Percentiles rank a stretch among this genome's conserved stretches.
phyloP scores from a whole-genome alignment of 1,140 invertebrate species.

The Hylyphantes graminicola region DNA sequence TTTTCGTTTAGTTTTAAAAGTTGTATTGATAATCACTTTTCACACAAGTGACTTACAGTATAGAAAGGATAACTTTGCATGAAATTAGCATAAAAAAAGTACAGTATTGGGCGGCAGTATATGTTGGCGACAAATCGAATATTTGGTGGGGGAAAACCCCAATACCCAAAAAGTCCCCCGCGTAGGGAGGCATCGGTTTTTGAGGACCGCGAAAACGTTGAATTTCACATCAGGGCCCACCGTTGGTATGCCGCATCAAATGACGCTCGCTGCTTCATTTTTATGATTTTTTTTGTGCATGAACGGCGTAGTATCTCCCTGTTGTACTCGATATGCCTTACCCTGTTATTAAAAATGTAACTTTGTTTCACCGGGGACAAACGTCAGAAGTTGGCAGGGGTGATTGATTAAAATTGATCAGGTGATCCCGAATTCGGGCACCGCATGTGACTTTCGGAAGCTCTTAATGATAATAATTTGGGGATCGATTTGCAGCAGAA shows the following conservation, averaged over 20 bases:
- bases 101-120: too few species aligned
- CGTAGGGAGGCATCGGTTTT: too few species aligned
- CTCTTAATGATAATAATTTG: conserved; percentile 58
- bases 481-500: conserved; percentile 48
- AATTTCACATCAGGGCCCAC: conserved; percentile 51
- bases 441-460: conserved; percentile 51
- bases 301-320: conserved; percentile 1
- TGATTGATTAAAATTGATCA: conserved; percentile 61
- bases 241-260: conserved; percentile 40
- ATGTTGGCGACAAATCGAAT: too few species aligned
- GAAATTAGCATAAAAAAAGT: too few species aligned
- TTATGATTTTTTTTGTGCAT: neutral
- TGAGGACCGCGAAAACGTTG: conserved; percentile 23
- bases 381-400: conserved; percentile 57
- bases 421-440: conserved; percentile 56
- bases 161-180: too few species aligned
- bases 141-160: too few species aligned
- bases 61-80: too few species aligned
- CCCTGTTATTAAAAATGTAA: conserved; percentile 60
- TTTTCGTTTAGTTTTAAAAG: too few species aligned
- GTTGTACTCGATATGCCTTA: conserved; percentile 37
- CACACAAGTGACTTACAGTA: too few species aligned
- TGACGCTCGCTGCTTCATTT: neutral
- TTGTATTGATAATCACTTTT: too few species aligned
- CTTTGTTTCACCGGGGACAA: conserved; percentile 56